phyloP scores from a whole-genome alignment of 2,888 invertebrate genomes.

The Drosophila prostipennis region DNA sequence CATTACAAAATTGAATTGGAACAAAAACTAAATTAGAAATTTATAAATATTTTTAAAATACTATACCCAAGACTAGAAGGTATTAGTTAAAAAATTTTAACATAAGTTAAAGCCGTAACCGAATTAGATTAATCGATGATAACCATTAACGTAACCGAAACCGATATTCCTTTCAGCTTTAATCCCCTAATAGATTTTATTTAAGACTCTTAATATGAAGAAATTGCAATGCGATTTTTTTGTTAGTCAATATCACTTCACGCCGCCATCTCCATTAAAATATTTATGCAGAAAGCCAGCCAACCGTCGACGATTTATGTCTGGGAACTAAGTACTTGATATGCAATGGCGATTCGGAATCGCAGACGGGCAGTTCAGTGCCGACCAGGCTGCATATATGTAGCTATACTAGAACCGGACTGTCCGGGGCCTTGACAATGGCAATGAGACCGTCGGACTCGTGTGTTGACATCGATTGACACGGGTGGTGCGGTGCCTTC shows the following conservation, averaged over 20 bases:
- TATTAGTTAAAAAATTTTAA: too few relatives aligned
- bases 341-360: conserved; percentile 46
- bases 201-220: neutral
- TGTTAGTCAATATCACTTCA: conserved; percentile 2
- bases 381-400: conserved; percentile 20
- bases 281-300: conserved; percentile 25
- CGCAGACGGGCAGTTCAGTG: conserved; percentile 39
- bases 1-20: too few relatives aligned
- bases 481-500: conserved; percentile 31
- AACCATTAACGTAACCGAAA: too few relatives aligned
- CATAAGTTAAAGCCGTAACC: too few relatives aligned
- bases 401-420: conserved; percentile 4
- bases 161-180: too few relatives aligned
- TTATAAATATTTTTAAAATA: too few relatives aligned
- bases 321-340: conserved; percentile 42
- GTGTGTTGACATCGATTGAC: conserved; percentile 71
- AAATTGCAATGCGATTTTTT: neutral
- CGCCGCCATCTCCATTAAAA: conserved; percentile 12
- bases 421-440: conserved; percentile 63
- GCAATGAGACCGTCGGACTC: conserved; percentile 50
- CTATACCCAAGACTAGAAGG: too few relatives aligned
- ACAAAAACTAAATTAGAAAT: too few relatives aligned
- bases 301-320: conserved; percentile 36
- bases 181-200: too few relatives aligned
- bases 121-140: too few relatives aligned